phyloP scores from a whole-genome alignment of 1,140 invertebrate genomes.

The Lordiphosa clarofinis region DNA sequence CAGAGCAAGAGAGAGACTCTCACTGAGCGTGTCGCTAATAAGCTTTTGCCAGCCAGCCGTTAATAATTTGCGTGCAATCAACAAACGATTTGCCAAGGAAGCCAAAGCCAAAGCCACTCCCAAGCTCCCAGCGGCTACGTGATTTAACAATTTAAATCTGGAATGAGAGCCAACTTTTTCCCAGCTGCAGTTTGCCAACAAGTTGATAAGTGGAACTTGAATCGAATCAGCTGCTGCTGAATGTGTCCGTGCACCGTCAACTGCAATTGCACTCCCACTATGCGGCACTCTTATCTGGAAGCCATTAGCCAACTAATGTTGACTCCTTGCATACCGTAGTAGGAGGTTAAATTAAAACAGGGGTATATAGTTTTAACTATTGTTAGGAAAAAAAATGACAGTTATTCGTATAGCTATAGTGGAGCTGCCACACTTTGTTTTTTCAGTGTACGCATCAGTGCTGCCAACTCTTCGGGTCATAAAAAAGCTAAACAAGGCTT shows the following conservation, averaged over 20 bases:
- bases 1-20: neutral
- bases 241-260: neutral
- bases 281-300: neutral
- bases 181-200: conserved; percentile 6
- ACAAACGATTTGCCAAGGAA: conserved; percentile 6
- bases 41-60: conserved; percentile 9
- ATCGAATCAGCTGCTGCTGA: conserved; percentile 3
- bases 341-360: too few species aligned
- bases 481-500: too few species aligned
- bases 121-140: neutral
- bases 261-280: conserved; percentile 1
- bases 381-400: too few species aligned
- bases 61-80: conserved; percentile 11
- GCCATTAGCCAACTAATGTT: neutral
- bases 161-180: neutral
- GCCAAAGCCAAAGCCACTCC: neutral
- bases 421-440: too few species aligned
- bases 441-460: too few species aligned
- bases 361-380: too few species aligned
- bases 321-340: neutral
- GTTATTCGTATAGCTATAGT: too few species aligned
- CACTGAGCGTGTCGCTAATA: conserved; percentile 12
- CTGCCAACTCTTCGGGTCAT: too few species aligned
- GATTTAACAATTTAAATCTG: conserved; percentile 3
- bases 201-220: conserved; percentile 7